Conservation (phyloP, 2,797 vertebrate species). For the Crocodylus rhombifer region DNA sequence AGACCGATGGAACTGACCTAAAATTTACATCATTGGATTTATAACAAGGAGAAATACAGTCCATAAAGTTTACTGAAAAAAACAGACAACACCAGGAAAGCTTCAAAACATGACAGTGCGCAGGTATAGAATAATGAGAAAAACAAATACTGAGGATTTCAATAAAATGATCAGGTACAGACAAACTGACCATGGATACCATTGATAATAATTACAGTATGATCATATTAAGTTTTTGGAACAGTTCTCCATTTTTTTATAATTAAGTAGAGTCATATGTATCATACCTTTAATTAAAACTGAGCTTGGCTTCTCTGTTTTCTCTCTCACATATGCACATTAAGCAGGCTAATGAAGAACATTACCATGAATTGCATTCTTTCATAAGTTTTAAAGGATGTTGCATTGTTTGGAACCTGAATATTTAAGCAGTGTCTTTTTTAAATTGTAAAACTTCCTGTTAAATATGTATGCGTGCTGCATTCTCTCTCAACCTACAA, state of each 20-base stretch:
- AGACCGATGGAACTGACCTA: constrained; percentile 17
- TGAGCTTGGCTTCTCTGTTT: constrained; percentile 11
- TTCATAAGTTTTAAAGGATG: not conserved
- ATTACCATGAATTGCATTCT: not conserved
- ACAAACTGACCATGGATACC: constrained; percentile 5
- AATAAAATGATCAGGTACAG: constrained; percentile 20
- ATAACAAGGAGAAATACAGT: constrained; percentile 6
- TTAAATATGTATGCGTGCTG: not conserved
- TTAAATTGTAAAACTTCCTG: not conserved
- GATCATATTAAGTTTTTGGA: constrained; percentile 39
- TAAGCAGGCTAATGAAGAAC: not conserved
- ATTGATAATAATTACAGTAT: constrained; percentile 56
- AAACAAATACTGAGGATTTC: not conserved
- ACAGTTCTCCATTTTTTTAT: not conserved
- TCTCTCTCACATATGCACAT: not conserved
- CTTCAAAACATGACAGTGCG: not conserved
- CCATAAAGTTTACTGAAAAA: constrained; percentile 14
- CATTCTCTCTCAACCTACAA: fast-evolving
- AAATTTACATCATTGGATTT: not conserved
- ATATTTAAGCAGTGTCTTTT: not conserved
- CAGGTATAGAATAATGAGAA: not conserved
- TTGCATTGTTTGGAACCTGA: not conserved
- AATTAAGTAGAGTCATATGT: not conserved
- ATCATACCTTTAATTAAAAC: constrained; percentile 58
- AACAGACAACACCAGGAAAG: constrained; percentile 6